phyloP scores from a whole-genome alignment of 2,888 invertebrate species.

The Pinctada fucata region DNA sequence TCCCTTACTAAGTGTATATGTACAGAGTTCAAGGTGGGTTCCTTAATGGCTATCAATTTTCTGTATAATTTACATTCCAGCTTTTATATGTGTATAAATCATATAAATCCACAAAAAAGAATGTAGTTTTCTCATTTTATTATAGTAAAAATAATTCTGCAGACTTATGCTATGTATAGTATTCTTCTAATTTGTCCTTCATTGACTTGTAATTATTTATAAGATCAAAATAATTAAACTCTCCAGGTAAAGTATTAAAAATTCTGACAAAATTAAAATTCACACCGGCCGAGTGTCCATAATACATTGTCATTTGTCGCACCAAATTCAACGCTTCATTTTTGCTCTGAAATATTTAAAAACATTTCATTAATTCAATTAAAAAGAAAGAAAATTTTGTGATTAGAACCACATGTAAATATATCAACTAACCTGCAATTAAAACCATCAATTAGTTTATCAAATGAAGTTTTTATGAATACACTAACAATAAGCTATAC shows the following conservation, averaged over 20 bases:
- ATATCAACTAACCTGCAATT: background rate
- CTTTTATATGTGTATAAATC: too few relatives aligned
- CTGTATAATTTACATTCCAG: too few relatives aligned
- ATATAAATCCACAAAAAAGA: too few relatives aligned
- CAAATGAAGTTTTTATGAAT: too few relatives aligned
- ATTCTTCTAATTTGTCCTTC: slow-evolving; percentile 49
- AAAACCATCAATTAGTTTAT: background rate
- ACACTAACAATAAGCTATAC: too few relatives aligned
- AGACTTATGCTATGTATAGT: slow-evolving; percentile 7
- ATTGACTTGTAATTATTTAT: slow-evolving; percentile 56
- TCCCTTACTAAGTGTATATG: too few relatives aligned
- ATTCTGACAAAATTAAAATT: slow-evolving; percentile 55
- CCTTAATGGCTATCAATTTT: too few relatives aligned
- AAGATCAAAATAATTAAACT: slow-evolving; percentile 57
- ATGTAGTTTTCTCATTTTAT: too few relatives aligned
- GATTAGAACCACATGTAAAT: background rate
- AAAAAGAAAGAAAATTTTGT: too few relatives aligned
- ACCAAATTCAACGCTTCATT: slow-evolving; percentile 62
- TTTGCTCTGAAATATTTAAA: slow-evolving; percentile 53
- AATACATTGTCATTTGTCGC: slow-evolving; percentile 65
- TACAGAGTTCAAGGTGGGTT: too few relatives aligned
- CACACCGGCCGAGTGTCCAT: slow-evolving; percentile 54
- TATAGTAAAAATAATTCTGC: too few relatives aligned
- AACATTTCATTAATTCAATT: background rate
- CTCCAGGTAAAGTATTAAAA: slow-evolving; percentile 59